Evolutionary conservation across 2,888 invertebrate genomes (phyloP), one percentile per base, ranked within the genome.

Genomic region (Epistrophella euchroma): DNA sequence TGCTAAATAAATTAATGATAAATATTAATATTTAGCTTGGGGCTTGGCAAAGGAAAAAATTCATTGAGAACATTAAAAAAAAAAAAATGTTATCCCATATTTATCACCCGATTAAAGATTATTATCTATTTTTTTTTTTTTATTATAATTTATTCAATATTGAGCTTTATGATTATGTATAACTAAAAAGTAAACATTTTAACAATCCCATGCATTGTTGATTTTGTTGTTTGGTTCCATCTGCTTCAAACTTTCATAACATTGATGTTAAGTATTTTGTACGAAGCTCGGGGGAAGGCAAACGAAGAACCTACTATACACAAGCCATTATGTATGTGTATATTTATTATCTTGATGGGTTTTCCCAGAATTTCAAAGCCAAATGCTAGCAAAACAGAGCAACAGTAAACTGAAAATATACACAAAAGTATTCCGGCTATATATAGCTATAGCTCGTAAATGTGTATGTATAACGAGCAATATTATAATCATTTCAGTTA

Each of bases 361-460:
- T 86, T 86, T 62, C 82, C 68, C 82, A 86, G 62, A 86, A 77
- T 82, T 86, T 82, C 81, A 82, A 86, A 86, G 81, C 73, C 85
- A 86, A 86, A 84, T 70, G 81, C 73, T 76, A 86, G 71, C 82
- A 66, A 85, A 76, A 86, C 73, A 81, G 81, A 78, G 74, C 77
- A 82, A 77, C 76, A 86, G 84, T 60, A 72, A 77, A 79, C 32
- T 60, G 50, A 71, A 80, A 73, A 68, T 52, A 60, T 56, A 56
- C 50, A 73, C 56, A 82, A 72, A 6, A 55, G 60, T 56, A 56
- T 64, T 64, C 17, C 11, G 17, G 50, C 37, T 66, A 71, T 64
- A 76, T 35, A 58, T 19, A 56, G 19, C 7, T 58, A 15, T 60
- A 52, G 22, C 22, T 52, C 28, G 11, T 43, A 50, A 2, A 4